Conservation (phyloP, 2,888 invertebrate genomes). For the Tetramorium bicarinatum region DNA sequence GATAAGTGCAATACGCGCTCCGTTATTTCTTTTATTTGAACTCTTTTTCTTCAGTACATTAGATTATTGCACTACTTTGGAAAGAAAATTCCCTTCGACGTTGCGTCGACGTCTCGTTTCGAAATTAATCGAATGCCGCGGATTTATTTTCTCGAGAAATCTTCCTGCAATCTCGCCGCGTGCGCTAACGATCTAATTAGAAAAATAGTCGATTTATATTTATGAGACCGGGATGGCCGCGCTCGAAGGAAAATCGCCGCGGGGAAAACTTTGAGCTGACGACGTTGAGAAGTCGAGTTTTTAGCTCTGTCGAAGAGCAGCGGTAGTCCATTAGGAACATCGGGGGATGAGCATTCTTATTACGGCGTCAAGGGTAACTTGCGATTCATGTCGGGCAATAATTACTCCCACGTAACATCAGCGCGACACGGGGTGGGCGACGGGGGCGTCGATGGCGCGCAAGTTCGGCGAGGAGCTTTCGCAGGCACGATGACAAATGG, state of each 20-base stretch:
- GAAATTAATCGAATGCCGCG: slow-evolving; percentile 48
- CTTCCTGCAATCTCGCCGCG: slow-evolving; percentile 43
- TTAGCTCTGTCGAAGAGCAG: slow-evolving; percentile 32
- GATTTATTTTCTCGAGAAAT: slow-evolving; percentile 11
- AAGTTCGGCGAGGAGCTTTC: slow-evolving; percentile 49
- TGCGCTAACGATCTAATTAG: slow-evolving; percentile 77
- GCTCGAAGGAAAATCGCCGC: not conserved
- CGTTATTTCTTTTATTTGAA: slow-evolving; percentile 34
- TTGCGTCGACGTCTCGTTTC: not conserved
- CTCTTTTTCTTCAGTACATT: slow-evolving; percentile 33
- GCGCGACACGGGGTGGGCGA: not conserved
- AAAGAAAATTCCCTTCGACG: slow-evolving; percentile 14
- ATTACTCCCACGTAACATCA: slow-evolving; percentile 55
- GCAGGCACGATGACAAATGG: slow-evolving; percentile 63
- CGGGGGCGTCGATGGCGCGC: slow-evolving; percentile 32
- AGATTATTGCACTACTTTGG: slow-evolving; percentile 30
- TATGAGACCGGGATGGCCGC: slow-evolving; percentile 76
- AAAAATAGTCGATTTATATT: slow-evolving; percentile 84
- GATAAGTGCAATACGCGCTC: slow-evolving; percentile 8
- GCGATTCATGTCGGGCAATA: slow-evolving; percentile 50
- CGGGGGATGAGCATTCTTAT: slow-evolving; percentile 43
- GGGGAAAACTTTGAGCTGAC: slow-evolving; percentile 4
- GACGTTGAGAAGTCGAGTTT: slow-evolving; percentile 11
- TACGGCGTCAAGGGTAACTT: slow-evolving; percentile 40
- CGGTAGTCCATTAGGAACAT: slow-evolving; percentile 29